Evolutionary conservation across 2,888 invertebrate genomes (phyloP), one percentile per base, ranked within the genome.

Genomic region (Dynastes maya): DNA sequence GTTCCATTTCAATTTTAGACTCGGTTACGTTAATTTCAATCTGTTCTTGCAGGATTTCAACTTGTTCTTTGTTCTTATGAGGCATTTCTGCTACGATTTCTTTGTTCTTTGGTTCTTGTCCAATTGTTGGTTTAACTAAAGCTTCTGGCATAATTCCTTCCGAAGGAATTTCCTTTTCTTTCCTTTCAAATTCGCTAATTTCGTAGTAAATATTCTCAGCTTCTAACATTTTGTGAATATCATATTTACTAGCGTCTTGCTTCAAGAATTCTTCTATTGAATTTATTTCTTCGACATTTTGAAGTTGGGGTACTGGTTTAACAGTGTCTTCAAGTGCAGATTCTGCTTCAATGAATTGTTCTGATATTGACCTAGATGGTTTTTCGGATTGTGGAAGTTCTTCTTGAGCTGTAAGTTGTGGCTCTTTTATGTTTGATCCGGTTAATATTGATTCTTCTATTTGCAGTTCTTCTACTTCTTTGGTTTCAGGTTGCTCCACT

Each of bases 261-360:
- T 16, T 55, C 22, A 72, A 72, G n/a, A 72, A 72, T 27, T 72
- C 58, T 37, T 40, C 71, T 4, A 72, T 22, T 16, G 68, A 53
- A 13, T 27, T 70, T 11, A 13, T 70, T 55, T 55, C 22, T 22
- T 22, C 2, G 8, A n/a, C 64, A 13, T 40, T 16, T 32, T 64
- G 32, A 11, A 32, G 13, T n/a, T 64, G 32, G 2, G 64, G 13
- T 37, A 16, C 9, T 32, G 16, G 55, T 13, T 22, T 6, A 8
- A 27, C 16, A 58, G 6, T 2, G 11, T 37, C 16, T 22, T 22
- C 5, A 22, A 8, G 55, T 6, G 55, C 22, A 55, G 55, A 22
- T 55, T 55, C 55, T 16, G 71, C 53, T 51, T 71, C 71, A n/a
- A 32, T 71, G 8, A 27, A 27, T 53, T 71, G 16, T 53, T 51